Conservation (phyloP, 2,113 vertebrate genomes). For the Candoia aspera region DNA sequence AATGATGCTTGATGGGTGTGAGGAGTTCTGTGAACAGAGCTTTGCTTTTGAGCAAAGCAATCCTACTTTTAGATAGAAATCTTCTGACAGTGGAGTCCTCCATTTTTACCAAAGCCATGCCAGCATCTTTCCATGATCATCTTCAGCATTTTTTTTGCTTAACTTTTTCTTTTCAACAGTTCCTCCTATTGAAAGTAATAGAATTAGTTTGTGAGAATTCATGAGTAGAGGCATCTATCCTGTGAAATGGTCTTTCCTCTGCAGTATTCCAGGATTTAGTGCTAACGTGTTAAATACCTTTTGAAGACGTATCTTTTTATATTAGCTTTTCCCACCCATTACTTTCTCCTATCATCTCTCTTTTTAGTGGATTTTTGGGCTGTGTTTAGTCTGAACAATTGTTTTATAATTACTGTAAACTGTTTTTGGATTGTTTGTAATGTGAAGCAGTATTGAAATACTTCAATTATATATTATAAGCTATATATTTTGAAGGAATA, state of each 20-base stretch:
- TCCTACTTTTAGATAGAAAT: not conserved
- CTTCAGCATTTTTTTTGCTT: not conserved
- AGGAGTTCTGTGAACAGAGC: not conserved
- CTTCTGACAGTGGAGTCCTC: not conserved
- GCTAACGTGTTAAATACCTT: not conserved
- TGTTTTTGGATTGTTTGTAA: not conserved
- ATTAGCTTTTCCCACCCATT: not conserved
- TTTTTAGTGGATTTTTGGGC: not conserved
- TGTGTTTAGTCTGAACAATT: not conserved
- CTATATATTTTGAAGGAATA: not conserved
- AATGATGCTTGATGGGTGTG: not conserved
- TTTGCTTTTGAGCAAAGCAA: not conserved
- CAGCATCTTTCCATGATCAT: not conserved
- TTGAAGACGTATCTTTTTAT: not conserved
- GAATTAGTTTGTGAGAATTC: too few relatives aligned
- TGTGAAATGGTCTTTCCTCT: not conserved
- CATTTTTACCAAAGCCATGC: not conserved
- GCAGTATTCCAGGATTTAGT: not conserved
- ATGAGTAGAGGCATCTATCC: not conserved
- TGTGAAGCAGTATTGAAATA: not conserved
- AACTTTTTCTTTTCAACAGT: not conserved
- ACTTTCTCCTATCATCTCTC: not conserved
- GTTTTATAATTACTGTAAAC: not conserved
- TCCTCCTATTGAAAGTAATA: not conserved
- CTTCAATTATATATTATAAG: not conserved